Base-by-base conservation (phyloP, 2,113 vertebrate genomes). In the Xiphophorus hellerii region DNA sequence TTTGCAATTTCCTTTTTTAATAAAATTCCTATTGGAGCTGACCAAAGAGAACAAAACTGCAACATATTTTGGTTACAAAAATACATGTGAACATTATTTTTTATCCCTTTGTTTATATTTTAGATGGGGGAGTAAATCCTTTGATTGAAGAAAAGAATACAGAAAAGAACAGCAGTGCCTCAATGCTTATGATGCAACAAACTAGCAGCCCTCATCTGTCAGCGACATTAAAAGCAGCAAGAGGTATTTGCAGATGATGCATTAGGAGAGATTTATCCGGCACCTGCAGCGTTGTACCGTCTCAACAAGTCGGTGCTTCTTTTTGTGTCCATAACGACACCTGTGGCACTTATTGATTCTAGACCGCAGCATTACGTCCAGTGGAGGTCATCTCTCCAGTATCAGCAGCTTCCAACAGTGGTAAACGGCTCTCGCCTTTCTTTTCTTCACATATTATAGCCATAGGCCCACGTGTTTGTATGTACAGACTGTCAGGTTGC, bases 321-420 rank as follows among this genome's bases (percentile, higher is more conserved):
- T 81, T 29, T 27, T 68, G 3, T 68, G 77, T 65, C 42, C 42
- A 28, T 78, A 88, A 88, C 78, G 75, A 88, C 74, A 74, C 54
- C 83, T 62, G 72, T 78, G 66, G 74, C 8, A 22, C 64, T 48
- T 68, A 87, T 83, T 87, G 78, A 87, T 81, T 71, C 73, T 6
- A 60, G 83, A 71, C 84, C 58, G 73, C 54, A 66, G 60, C 58
- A 30, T 80, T 60, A 68, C 76, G 30, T 29, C 48, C 73, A 71
- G 37, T 37, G 0, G 31, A 12, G 75, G 77, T 76, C 88, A 88
- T 83, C 86, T 83, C 27, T 73, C 62, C 76, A 76, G 54, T 84
- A 75, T 87, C 88, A 82, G 88, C 89, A 81, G 78, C 81, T 89
- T 58, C 79, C 69, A 9, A 74, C 84, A 61, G 73, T 4, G 42